A percentile compares a stretch with the other conserved stretches of the same genome.
phyloP scores from a whole-genome alignment of 2,113 vertebrate genomes.

The Montifringilla adamsi region DNA sequence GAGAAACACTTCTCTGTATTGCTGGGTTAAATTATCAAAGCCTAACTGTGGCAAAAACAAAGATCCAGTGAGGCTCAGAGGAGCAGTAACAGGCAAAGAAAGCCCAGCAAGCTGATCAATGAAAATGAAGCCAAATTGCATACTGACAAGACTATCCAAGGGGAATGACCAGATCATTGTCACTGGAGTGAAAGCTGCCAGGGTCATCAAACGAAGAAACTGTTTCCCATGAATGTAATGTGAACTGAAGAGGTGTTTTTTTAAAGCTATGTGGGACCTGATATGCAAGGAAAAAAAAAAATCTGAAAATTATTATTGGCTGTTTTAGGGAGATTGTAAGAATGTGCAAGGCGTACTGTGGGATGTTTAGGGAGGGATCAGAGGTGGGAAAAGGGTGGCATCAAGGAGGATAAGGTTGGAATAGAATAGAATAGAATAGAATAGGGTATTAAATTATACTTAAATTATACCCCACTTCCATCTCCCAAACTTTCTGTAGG shows the following conservation, averaged over 20 bases:
- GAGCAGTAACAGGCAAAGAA: neutral
- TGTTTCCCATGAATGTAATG: neutral
- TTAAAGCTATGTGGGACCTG: neutral
- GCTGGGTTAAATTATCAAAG: neutral
- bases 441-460: neutral
- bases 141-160: neutral
- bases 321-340: neutral
- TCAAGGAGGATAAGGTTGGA: neutral
- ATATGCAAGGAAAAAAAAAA: neutral
- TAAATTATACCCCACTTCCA: neutral
- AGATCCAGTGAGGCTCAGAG: neutral
- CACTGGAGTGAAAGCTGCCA: neutral
- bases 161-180: neutral
- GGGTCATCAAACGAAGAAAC: neutral
- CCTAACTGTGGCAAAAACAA: neutral
- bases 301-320: neutral
- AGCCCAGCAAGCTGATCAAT: neutral
- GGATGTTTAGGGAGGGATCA: neutral
- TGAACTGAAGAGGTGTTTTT: neutral
- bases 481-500: neutral
- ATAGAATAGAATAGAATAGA: neutral
- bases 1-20: neutral
- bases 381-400: neutral
- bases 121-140: neutral
- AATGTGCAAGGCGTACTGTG: neutral